Evolutionary conservation across 1,140 invertebrate genomes (phyloP), one percentile per base, ranked within the genome.

Genomic region (Apis laboriosa): DNA sequence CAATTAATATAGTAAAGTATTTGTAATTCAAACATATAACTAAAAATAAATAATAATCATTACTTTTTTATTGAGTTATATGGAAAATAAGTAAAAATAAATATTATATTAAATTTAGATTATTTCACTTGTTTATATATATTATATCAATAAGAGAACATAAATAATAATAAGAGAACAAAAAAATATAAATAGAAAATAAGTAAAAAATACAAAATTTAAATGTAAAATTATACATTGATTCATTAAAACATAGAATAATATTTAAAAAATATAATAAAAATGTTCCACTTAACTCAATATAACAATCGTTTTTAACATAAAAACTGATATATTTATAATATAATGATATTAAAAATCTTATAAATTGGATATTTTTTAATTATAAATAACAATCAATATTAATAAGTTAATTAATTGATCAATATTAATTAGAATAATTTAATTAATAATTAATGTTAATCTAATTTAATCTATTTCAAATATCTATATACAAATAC

Each of bases 401-500:
- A 80, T 67, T n/a, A 68, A 49, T 24, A 77, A 60, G 17, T 13
- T 68, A 60, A 1, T 67, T 24, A n/a, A 60, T 28, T 21, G 1
- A 63, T 66, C 51, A n/a, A 11, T 61, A 80, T 67, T n/a, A 68
- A 49, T 24, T 81, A 60, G 17, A 68, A n/a, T 60, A 81, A 51
- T 61, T 13, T 68, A 60, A 1, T 67, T 24, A n/a, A 60, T 28
- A 21, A 55, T 56, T 43, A 19, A 66, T 49, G 66, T 4, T 43
- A 43, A 43, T 43, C 5, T 49, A 60, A 43, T 43, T 4, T 49
- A 60, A 51, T 21, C 63, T 55, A 80, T 64, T n/a, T 74, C 15
- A 75, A 13, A 56, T 34, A 24, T 49, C 5, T 64, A 9, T 53
- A 34, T 80, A 12, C 56, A 64, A 66, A 72, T 74, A 79, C 9